Conservation (phyloP, 2,113 vertebrate species). For the Peucedramus taeniatus region DNA sequence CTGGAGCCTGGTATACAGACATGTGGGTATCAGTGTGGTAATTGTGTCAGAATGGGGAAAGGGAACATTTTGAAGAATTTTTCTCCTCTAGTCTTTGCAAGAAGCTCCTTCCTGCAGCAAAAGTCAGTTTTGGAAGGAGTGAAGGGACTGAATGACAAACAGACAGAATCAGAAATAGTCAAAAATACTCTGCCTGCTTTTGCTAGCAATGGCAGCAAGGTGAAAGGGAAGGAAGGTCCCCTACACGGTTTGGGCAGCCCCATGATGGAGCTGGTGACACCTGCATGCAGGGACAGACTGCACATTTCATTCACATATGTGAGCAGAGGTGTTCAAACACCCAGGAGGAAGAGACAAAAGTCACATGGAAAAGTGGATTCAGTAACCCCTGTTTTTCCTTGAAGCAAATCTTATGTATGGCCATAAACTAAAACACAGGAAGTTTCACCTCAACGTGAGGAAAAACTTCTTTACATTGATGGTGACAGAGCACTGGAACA, state of each 20-base stretch:
- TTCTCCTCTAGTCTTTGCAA: neutral
- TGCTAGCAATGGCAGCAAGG: neutral
- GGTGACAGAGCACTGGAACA: neutral
- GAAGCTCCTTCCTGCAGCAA: neutral
- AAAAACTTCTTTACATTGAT: neutral
- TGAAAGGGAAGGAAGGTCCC: neutral
- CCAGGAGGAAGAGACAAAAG: neutral
- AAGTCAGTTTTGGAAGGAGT: neutral
- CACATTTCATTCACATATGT: neutral
- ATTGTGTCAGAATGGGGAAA: neutral
- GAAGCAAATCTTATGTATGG: neutral
- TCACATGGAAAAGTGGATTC: neutral
- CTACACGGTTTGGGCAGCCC: neutral
- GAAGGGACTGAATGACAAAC: neutral
- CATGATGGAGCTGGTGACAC: neutral
- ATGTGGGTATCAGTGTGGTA: accelerated
- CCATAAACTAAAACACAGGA: neutral
- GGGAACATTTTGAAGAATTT: neutral
- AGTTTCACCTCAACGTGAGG: neutral
- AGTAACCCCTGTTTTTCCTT: neutral
- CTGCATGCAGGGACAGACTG: neutral
- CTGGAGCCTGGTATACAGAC: neutral
- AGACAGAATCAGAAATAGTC: neutral
- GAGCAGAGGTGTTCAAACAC: neutral
- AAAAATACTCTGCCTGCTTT: neutral